Evolutionary conservation across 2,797 vertebrate species (phyloP), one percentile per base, ranked within the genome.

Genomic region (Protonibea diacanthus): DNA sequence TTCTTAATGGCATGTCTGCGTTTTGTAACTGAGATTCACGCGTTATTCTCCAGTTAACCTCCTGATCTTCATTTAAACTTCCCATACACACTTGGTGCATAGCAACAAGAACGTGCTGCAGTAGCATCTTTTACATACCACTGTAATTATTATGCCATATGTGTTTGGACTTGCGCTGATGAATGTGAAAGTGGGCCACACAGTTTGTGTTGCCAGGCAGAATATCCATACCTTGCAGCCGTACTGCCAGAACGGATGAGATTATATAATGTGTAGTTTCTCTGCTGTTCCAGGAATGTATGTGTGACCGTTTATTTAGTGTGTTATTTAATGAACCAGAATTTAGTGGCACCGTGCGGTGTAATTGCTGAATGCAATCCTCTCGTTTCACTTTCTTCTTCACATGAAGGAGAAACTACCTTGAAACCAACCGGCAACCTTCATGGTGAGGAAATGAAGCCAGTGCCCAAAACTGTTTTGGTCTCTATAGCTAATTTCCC

Each of bases 181-280:
- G 53, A 86, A 56, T 74, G 67, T 80, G 23, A 81, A 92, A 85
- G 51, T 84, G 61, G 85, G 85, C 64, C 84, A 87, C 20, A 6
- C 27, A 27, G n/a, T 74, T 68, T 64, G 55, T 88, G 91, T 93
- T 92, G 86, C 91, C 63, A 79, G 85, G 91, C 86, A 89, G 88
- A 86, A 68, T 79, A 82, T 74, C 29, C 57, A 57, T 59, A 75
- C 29, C 23, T 81, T 65, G 14, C 61, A 72, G 73, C 67, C 77
- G 71, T 47, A 82, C 58, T 66, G 90, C 15, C 21, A 70, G 69
- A 70, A 87, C 65, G 65, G 63, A 81, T 81, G 68, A 79, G 65
- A 74, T 74, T 74, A 76, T 64, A 62, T 74, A 66, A 83, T 12
- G 29, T 59, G 48, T n/a, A 2, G 29, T 25, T 72, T 27, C 72